Percentiles rank a stretch among this genome's conserved stretches.
Conservation (phyloP, 2,113 vertebrate species). For the Chaetodon trifascialis region DNA sequence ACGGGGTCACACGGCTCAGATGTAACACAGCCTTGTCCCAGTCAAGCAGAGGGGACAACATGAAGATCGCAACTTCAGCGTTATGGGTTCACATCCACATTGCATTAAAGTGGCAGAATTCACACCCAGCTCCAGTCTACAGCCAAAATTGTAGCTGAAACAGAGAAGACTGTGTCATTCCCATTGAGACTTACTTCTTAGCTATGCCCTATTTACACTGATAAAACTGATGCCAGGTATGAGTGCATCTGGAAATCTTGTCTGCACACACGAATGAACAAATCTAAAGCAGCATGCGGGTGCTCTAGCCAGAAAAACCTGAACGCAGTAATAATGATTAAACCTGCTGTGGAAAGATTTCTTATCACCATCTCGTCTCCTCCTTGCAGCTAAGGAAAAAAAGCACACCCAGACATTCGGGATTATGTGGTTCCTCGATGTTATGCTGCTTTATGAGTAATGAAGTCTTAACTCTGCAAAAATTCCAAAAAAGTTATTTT, state of each 20-base stretch:
- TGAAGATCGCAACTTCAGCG: neutral
- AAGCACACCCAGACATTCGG: neutral
- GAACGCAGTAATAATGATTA: constrained; percentile 8
- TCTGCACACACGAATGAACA: neutral
- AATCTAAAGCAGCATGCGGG: neutral
- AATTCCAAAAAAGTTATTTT: constrained; percentile 11
- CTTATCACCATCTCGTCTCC: neutral
- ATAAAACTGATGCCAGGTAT: constrained; percentile 7
- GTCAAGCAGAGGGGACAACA: constrained; percentile 27
- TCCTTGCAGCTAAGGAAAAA: neutral
- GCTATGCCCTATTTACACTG: constrained; percentile 5
- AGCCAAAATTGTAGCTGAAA: neutral
- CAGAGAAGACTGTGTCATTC: constrained; percentile 1
- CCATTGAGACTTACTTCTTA: neutral
- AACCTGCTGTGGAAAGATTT: constrained; percentile 22
- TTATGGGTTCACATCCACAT: constrained; percentile 4
- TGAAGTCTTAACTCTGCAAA: neutral
- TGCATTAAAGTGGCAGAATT: neutral
- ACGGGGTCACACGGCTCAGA: constrained; percentile 75
- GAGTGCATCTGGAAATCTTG: neutral
- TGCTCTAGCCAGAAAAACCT: neutral
- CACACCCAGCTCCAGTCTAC: neutral
- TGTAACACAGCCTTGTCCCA: constrained; percentile 50
- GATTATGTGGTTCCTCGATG: neutral
- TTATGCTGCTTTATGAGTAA: constrained; percentile 1